These are phyloP conservation scores for Solenopsis invicta DNA, from an alignment of 1,140 invertebrate species.

Conservation along the genomic window DNA sequence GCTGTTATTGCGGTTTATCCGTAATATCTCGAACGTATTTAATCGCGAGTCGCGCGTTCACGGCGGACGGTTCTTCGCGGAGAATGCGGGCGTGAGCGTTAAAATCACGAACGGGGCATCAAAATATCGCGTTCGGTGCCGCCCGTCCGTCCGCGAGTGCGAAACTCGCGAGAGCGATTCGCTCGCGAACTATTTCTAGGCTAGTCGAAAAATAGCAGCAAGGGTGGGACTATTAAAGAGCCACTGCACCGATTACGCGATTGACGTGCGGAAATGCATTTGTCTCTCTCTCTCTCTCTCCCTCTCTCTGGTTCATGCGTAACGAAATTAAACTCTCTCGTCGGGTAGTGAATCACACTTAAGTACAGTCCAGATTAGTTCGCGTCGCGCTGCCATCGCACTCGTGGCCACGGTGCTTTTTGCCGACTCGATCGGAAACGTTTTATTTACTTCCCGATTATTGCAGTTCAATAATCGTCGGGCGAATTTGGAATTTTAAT, in stretches of 20 bases:
- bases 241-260: conserved; percentile 49
- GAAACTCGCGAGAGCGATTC: conserved; percentile 39
- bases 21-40: background rate
- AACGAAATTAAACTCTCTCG: conserved; percentile 62
- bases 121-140: background rate
- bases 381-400: conserved; percentile 58
- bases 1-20: background rate
- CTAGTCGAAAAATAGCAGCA: conserved; percentile 53
- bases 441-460: background rate
- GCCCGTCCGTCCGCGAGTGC: background rate
- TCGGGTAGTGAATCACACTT: conserved; percentile 44
- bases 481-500: background rate
- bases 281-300: conserved; percentile 27
- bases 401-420: background rate
- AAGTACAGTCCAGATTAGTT: conserved; percentile 67
- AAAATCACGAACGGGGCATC: background rate
- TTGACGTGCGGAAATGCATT: conserved; percentile 36
- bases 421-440: background rate
- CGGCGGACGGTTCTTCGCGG: background rate
- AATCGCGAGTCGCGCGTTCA: background rate
- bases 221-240: conserved; percentile 36
- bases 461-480: background rate
- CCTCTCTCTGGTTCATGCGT: conserved; percentile 2
- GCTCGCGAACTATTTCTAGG: conserved; percentile 48
- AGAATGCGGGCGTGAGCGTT: background rate